A percentile compares a stretch with the other conserved stretches of the same genome.
These are phyloP conservation scores for Volucella inanis DNA, from an alignment of 2,888 invertebrate genomes.

Conservation along the genomic window DNA sequence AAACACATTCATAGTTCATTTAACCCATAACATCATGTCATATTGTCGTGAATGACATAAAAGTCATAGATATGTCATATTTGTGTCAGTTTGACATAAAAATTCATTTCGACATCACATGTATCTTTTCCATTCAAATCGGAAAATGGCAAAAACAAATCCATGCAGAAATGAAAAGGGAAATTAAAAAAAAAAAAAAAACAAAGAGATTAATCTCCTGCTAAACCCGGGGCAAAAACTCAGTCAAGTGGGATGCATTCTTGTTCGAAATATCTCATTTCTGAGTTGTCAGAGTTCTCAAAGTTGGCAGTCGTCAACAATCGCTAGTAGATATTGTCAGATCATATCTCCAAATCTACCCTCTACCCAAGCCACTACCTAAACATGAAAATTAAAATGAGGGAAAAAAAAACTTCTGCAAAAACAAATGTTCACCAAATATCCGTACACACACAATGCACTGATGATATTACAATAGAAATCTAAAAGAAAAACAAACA, in stretches of 20 bases:
- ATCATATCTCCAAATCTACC: conserved; percentile 53
- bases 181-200: conserved; percentile 20
- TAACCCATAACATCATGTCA: conserved; percentile 1
- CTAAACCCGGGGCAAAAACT: conserved; percentile 60
- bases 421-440: conserved; percentile 44
- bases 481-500: conserved; percentile 7
- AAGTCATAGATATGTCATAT: conserved; percentile 8
- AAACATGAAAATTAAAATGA: conserved; percentile 18
- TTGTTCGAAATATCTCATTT: conserved; percentile 28
- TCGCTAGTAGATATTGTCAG: conserved; percentile 57
- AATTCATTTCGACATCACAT: conserved; percentile 40
- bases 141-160: too few relatives aligned
- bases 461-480: conserved; percentile 48
- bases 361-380: conserved; percentile 1
- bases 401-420: conserved; percentile 17
- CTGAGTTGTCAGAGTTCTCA: not conserved
- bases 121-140: conserved; percentile 14
- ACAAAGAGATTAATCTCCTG: conserved; percentile 42
- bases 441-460: conserved; percentile 13
- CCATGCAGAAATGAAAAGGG: not conserved
- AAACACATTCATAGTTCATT: conserved; percentile 4
- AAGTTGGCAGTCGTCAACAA: conserved; percentile 18
- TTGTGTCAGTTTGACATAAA: conserved; percentile 3
- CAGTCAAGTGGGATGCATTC: conserved; percentile 47
- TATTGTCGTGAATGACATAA: not conserved